A percentile compares a stretch with the other conserved stretches of the same genome.
These are phyloP conservation scores for Tiliqua scincoides DNA, from an alignment of 2,113 vertebrate genomes.

Conservation along the genomic window DNA sequence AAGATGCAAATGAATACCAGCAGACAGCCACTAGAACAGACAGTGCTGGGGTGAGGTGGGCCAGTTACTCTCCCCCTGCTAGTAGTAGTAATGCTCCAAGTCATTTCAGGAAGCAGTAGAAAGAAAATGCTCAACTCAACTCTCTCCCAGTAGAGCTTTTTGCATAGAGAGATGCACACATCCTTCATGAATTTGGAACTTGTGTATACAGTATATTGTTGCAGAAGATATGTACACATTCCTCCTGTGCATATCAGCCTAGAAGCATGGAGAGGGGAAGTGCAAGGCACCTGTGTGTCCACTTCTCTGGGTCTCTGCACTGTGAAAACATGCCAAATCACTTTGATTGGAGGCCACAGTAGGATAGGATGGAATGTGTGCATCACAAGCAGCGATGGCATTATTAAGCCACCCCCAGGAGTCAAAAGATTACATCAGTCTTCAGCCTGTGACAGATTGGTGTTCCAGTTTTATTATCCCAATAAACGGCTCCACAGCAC, in stretches of 20 bases:
- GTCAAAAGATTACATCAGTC: neutral
- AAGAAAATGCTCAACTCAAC: too few species aligned
- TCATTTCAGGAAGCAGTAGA: too few species aligned
- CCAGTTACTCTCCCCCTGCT: too few species aligned
- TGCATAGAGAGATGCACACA: neutral
- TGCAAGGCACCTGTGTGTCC: neutral
- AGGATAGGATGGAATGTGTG: neutral
- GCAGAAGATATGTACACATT: neutral
- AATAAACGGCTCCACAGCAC: slow-evolving; percentile 3
- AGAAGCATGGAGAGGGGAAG: neutral
- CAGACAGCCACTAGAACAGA: too few species aligned
- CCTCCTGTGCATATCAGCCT: too few species aligned
- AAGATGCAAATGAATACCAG: too few species aligned
- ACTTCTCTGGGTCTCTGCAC: neutral
- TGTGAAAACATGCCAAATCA: neutral
- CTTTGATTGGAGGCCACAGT: neutral
- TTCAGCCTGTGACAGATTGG: slow-evolving; percentile 1
- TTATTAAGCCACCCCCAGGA: slow-evolving; percentile 3
- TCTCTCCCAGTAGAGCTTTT: too few species aligned
- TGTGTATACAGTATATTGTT: neutral
- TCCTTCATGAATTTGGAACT: neutral
- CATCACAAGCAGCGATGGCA: neutral
- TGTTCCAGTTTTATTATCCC: neutral
- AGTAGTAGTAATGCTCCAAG: too few species aligned
- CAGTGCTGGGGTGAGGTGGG: too few species aligned